A percentile compares a stretch with the other conserved stretches of the same genome.
Conservation (phyloP, 2,797 vertebrate genomes). For the Phrynocephalus guinanensis region DNA sequence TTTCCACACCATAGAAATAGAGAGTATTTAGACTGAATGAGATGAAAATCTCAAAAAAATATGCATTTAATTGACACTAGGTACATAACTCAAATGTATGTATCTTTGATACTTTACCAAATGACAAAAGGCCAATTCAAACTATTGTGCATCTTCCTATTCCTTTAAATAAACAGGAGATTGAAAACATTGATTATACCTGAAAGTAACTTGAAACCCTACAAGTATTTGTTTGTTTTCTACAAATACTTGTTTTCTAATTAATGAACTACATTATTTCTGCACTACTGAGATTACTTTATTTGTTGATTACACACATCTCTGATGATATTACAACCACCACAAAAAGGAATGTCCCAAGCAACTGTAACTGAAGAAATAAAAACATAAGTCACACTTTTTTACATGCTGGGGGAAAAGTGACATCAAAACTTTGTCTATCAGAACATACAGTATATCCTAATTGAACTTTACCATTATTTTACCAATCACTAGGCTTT, state of each 20-base stretch:
- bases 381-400: background rate
- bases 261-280: too few species aligned
- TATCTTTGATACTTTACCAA: background rate
- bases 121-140: background rate
- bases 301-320: background rate
- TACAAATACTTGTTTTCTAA: too few species aligned
- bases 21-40: background rate
- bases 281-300: background rate
- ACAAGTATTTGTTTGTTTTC: slow-evolving; percentile 4
- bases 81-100: background rate
- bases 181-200: background rate
- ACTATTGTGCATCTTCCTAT: background rate
- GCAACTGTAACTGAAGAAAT: slow-evolving; percentile 4
- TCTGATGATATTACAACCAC: slow-evolving; percentile 31
- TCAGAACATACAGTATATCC: slow-evolving; percentile 7
- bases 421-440: slow-evolving; percentile 30
- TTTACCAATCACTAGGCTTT: slow-evolving; percentile 51
- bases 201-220: slow-evolving; percentile 32
- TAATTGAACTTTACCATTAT: slow-evolving; percentile 37
- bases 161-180: slow-evolving; percentile 25
- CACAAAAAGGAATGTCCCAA: slow-evolving; percentile 32
- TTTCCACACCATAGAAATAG: background rate
- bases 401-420: slow-evolving; percentile 34
- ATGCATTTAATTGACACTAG: background rate
- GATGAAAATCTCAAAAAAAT: slow-evolving; percentile 17